phyloP scores from a whole-genome alignment of 2,888 invertebrate genomes.

The Limnephilus rhombicus region DNA sequence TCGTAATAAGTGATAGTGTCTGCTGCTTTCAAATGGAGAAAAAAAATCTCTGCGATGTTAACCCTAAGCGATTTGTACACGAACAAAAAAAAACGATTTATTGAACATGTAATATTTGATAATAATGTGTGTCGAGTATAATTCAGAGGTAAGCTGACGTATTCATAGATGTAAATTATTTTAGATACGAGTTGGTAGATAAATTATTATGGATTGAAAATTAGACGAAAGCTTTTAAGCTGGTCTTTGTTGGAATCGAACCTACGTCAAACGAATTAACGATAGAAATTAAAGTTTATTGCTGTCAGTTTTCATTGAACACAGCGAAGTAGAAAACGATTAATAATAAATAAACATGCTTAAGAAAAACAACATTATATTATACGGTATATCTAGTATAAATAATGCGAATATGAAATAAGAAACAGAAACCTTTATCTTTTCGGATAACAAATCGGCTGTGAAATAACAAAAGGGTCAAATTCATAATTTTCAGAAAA shows the following conservation, averaged over 20 bases:
- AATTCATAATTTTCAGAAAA: too few species aligned
- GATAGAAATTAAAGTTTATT: not conserved
- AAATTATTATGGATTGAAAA: not conserved
- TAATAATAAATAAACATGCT: not conserved
- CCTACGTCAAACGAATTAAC: not conserved
- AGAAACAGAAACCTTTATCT: too few species aligned
- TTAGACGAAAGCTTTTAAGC: not conserved
- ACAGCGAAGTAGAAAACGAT: not conserved
- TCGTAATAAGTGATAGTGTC: slow-evolving; percentile 37
- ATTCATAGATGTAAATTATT: not conserved
- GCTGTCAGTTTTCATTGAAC: not conserved
- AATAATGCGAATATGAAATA: not conserved
- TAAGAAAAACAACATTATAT: too few species aligned
- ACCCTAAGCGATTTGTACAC: not conserved
- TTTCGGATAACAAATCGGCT: too few species aligned
- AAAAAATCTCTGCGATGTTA: slow-evolving; percentile 6
- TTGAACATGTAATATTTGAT: not conserved
- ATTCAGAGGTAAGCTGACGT: not conserved
- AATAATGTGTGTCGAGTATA: not conserved
- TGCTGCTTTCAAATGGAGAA: slow-evolving; percentile 39
- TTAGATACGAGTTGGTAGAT: not conserved
- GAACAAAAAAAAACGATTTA: not conserved
- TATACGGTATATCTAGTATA: not conserved
- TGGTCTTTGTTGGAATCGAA: not conserved
- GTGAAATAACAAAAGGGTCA: too few species aligned